Evolutionary conservation across 2,113 vertebrate genomes (phyloP).

Genomic region (Daphoenositta chrysoptera): DNA sequence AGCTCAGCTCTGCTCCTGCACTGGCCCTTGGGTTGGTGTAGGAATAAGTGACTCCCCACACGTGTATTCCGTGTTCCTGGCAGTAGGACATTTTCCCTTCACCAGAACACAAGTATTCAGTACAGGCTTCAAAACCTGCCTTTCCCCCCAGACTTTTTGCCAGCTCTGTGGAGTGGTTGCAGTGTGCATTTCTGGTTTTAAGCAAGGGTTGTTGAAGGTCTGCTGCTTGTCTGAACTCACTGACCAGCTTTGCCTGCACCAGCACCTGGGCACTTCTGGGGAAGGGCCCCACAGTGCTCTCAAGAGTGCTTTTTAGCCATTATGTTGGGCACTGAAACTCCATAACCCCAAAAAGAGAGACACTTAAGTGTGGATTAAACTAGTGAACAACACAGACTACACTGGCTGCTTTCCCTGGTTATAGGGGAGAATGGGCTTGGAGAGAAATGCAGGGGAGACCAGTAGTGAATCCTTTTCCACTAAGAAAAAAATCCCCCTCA

Average conservation of each 20-base stretch:
- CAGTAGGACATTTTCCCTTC: neutral
- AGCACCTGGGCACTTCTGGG: neutral
- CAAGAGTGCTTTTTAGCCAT: neutral
- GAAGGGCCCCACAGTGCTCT: neutral
- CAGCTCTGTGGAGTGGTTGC: neutral
- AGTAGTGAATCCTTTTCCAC: neutral
- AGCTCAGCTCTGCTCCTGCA: neutral
- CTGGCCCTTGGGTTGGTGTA: no score
- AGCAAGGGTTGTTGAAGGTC: neutral
- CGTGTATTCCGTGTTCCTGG: neutral
- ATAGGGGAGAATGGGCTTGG: neutral
- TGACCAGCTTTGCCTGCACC: neutral
- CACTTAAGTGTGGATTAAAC: neutral
- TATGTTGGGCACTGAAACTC: neutral
- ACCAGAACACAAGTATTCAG: neutral
- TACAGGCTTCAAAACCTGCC: neutral
- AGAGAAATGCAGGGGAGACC: neutral
- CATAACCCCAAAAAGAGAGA: neutral
- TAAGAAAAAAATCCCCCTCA: neutral
- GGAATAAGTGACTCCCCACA: rapidly evolving
- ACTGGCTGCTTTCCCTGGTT: neutral
- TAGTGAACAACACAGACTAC: neutral
- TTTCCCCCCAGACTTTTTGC: neutral
- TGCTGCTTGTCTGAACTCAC: neutral
- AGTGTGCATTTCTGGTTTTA: neutral